Conservation (phyloP, 2,888 invertebrate species). For the Drosophila nr. perissopoda region DNA sequence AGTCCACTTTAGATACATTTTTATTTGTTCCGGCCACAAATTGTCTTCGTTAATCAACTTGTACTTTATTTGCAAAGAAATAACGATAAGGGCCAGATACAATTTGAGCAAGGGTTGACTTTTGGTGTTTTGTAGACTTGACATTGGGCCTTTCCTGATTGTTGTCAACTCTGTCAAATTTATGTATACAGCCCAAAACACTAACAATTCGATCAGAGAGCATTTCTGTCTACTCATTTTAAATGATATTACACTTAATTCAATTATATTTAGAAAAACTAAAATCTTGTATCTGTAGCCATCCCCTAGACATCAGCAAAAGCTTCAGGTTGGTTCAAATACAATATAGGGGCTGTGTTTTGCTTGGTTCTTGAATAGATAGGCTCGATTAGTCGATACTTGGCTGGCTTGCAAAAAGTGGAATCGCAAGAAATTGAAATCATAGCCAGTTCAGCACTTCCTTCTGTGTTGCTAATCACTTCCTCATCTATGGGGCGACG, state of each 20-base stretch:
- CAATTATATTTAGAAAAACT: background rate
- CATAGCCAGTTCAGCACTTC: constrained; percentile 75
- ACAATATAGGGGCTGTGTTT: background rate
- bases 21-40: constrained; percentile 38
- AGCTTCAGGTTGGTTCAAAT: background rate
- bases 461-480: constrained; percentile 76
- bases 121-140: constrained; percentile 29
- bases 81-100: constrained; percentile 49
- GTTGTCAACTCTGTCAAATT: constrained; percentile 9
- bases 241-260: background rate
- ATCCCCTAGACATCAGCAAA: background rate
- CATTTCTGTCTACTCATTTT: background rate
- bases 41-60: constrained; percentile 7
- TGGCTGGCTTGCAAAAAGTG: constrained; percentile 56
- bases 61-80: constrained; percentile 68
- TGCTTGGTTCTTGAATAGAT: constrained; percentile 10
- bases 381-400: constrained; percentile 22
- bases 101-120: constrained; percentile 4
- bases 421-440: constrained; percentile 73
- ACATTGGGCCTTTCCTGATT: constrained; percentile 30
- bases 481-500: constrained; percentile 76
- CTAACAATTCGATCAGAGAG: background rate
- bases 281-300: background rate
- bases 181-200: background rate
- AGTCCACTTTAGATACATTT: background rate